phyloP scores from a whole-genome alignment of 2,888 invertebrate genomes.

The Hydroisotoma schaefferi region DNA sequence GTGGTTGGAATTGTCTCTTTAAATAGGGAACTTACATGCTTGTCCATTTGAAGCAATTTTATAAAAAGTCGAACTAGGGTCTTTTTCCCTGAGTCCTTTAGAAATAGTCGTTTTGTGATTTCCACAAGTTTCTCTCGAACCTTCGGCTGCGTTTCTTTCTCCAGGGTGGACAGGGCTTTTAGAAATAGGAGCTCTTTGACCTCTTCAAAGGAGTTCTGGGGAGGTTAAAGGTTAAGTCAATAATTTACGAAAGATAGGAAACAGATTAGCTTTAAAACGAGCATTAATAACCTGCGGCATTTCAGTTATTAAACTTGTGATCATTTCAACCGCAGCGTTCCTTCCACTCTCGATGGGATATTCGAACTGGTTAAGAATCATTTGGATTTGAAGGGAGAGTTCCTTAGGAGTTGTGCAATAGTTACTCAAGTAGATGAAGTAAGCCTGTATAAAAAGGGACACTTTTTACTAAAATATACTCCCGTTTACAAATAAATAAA shows the following conservation, averaged over 20 bases:
- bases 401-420: slow-evolving; percentile 38
- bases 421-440: slow-evolving; percentile 34
- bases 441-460: slow-evolving; percentile 24
- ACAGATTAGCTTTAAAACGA: background rate
- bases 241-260: background rate
- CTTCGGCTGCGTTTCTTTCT: slow-evolving; percentile 25
- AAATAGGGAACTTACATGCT: slow-evolving; percentile 28
- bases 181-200: slow-evolving; percentile 34
- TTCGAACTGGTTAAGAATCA: slow-evolving; percentile 34
- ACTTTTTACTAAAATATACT: background rate
- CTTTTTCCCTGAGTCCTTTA: slow-evolving; percentile 22
- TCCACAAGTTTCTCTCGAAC: slow-evolving; percentile 27
- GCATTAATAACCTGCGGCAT: slow-evolving; percentile 35
- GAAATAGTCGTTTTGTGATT: slow-evolving; percentile 22
- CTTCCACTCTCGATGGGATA: slow-evolving; percentile 33
- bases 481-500: background rate
- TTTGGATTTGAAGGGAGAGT: slow-evolving; percentile 26
- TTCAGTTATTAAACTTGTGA: slow-evolving; percentile 26
- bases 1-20: background rate
- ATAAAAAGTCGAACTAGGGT: slow-evolving; percentile 24
- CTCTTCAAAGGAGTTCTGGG: slow-evolving; percentile 32
- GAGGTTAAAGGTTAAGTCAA: background rate
- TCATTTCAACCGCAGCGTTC: slow-evolving; percentile 29
- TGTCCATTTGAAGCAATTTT: slow-evolving; percentile 26
- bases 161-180: slow-evolving; percentile 25